Percentiles rank a stretch among this genome's conserved stretches.
These are phyloP conservation scores for Agonopterix alstromeriana DNA, from an alignment of 2,888 invertebrate species.

Conservation along the genomic window DNA sequence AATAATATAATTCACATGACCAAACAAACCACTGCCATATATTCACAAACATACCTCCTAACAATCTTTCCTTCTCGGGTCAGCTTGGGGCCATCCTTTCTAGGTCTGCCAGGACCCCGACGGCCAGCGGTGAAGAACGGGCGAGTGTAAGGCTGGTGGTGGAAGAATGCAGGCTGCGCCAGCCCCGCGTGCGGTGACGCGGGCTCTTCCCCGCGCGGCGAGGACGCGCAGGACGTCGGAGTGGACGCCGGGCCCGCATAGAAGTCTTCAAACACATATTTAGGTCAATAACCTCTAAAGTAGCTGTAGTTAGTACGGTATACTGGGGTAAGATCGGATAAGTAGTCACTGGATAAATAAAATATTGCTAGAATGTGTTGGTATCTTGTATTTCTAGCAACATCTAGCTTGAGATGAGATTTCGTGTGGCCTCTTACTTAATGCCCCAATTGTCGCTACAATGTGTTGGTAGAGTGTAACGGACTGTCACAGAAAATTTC, in stretches of 20 bases:
- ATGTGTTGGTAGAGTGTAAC: too few relatives aligned
- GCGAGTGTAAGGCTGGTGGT: slow-evolving; percentile 60
- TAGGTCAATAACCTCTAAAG: not conserved
- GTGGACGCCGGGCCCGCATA: slow-evolving; percentile 81
- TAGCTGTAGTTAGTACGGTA: not conserved
- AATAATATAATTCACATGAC: too few relatives aligned
- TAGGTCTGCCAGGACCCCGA: slow-evolving; percentile 87
- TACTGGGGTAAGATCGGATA: too few relatives aligned
- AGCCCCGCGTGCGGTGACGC: slow-evolving; percentile 75
- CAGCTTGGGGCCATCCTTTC: slow-evolving; percentile 82
- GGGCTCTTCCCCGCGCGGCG: slow-evolving; percentile 78
- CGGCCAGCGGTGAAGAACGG: slow-evolving; percentile 76
- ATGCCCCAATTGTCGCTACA: too few relatives aligned
- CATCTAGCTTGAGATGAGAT: too few relatives aligned
- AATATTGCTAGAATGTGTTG: too few relatives aligned
- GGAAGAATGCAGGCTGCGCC: slow-evolving; percentile 58
- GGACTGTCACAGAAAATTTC: too few relatives aligned
- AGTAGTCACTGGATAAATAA: too few relatives aligned
- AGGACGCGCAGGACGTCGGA: slow-evolving; percentile 79
- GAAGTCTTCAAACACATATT: slow-evolving; percentile 39
- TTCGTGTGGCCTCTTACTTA: too few relatives aligned
- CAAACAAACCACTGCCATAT: too few relatives aligned
- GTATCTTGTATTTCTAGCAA: too few relatives aligned
- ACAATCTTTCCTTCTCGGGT: slow-evolving; percentile 70
- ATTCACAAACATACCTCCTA: slow-evolving; percentile 42